Evolutionary conservation across 2,113 vertebrate species (phyloP), one percentile per base, ranked within the genome.

Genomic region (Psilopsiagon aymara): DNA sequence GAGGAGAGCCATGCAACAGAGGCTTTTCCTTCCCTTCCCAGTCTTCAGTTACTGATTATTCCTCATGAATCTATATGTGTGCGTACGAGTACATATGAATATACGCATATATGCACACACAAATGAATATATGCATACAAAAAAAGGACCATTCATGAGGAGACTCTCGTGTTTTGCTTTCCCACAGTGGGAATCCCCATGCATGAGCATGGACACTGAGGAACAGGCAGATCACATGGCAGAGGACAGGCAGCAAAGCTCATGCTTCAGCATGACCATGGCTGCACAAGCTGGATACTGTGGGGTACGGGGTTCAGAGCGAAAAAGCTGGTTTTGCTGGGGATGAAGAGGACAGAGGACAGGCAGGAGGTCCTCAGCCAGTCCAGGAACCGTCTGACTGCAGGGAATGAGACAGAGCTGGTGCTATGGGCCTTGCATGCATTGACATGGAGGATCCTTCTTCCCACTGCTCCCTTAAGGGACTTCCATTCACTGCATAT

Each of bases 121-220:
- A 59, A 59, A 59, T n/a, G 31, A 47, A 43, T 39, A 47, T 2
- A 71, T 12, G 35, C 35, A 76, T 41, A 35, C 7, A 18, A 74
- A 47, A 37, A 88, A 43, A 57, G 55, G 17, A 21, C 11, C 28
- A 29, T 46, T 90, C 51, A 64, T 13, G 4, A 53, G n/a, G 17
- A 64, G 17, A 46, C 47, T 31, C 15, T 6, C 1, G 3, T 1
- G 1, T 28, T 89, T 53, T 77, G 27, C 41, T 63, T 91, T 59
- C 69, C 25, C 28, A 3, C 17, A 47, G 60, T 46, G 21, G 64
- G 64, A 93, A 89, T 13, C 7, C 27, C 18, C 53, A 28, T 1
- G 12, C 41, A 41, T 0, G 0, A 83, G 39, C 44, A 41, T 27
- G 11, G 63, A 20, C 0, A 0, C 59, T 47, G 44, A 77, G 41